Evolutionary conservation across 92 coral and sea anemone genomes (phyloP), one percentile per base, ranked within the genome.

Genomic region (Plumapathes pennacea): DNA sequence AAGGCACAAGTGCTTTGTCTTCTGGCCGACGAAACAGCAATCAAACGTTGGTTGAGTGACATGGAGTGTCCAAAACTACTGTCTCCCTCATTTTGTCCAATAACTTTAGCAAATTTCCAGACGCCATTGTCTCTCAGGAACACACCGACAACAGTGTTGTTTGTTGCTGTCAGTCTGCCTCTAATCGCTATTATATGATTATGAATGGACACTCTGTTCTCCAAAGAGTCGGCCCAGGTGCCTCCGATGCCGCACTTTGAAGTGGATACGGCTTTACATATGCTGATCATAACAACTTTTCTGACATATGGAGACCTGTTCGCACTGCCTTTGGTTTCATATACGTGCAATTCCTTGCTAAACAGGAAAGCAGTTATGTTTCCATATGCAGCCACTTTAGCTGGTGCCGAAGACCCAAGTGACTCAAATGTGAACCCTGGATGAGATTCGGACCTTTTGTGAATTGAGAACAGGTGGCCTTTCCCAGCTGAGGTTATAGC

Each of bases 71-170:
- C 97, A 71, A 86, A 86, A 43, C 27, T 11, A 7, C 47, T 53
- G 38, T 77, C 87, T 4, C 51, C 54, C 11, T 74, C 72, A 11
- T 72, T 36, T 14, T 46, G 43, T 25, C 90, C 72, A 26, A 90
- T 42, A 5, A 50, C 46, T 26, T 62, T 68, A 1, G 20, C 26
- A 36, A 90, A 68, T 42, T 43, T 43, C 90, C 95, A 90, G 1
- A 20, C 30, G 5, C 81, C 81, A 24, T 57, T 17, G 0, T 23
- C 54, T 34, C 79, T 60, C 25, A 44, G 81, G 57, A 90, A 90
- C 22, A 86, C 49, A 39, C 76, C 90, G 55, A 90, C 72, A 37
- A 78, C 82, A 12, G 82, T 72, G 22, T 32, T 49, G 51, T 88
- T 80, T 15, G 77, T 38, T 10, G 67, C 15, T 1, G 60, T 36